phyloP scores from a whole-genome alignment of 53 echinoderm and acorn worm species.

The Antedon mediterranea region DNA sequence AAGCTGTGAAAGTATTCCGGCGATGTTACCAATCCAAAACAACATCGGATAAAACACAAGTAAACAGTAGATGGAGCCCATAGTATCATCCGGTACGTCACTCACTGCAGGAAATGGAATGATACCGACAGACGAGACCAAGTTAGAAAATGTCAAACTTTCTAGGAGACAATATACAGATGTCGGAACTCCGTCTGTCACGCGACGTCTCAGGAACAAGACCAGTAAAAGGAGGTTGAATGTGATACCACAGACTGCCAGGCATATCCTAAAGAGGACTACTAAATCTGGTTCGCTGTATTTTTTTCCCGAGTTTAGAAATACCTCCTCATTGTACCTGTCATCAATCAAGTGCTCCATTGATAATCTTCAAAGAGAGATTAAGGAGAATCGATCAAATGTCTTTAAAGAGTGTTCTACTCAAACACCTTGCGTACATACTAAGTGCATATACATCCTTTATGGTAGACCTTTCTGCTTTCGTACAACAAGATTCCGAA shows the following conservation, averaged over 20 bases:
- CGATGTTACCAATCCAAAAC: slow-evolving; percentile 31
- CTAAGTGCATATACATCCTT: no score
- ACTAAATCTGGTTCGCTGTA: neutral
- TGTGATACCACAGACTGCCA: neutral
- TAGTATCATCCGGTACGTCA: neutral
- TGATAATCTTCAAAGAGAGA: no score
- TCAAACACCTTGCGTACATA: no score
- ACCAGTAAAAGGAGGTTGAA: neutral
- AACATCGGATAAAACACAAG: slow-evolving; percentile 7
- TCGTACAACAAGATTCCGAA: no score
- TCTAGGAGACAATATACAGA: neutral
- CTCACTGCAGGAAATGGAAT: slow-evolving; percentile 4
- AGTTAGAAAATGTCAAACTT: slow-evolving; percentile 15
- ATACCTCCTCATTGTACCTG: neutral
- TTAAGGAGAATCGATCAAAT: no score
- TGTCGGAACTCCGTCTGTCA: neutral
- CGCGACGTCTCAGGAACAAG: neutral
- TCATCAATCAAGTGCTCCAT: neutral
- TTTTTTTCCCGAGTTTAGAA: neutral
- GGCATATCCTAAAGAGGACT: neutral
- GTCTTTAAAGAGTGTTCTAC: no score
- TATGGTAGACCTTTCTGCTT: no score
- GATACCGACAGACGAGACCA: slow-evolving; percentile 26
- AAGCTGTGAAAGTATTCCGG: neutral
- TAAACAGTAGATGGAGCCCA: slow-evolving; percentile 30